Percentiles rank a stretch among this genome's conserved stretches.
phyloP scores from a whole-genome alignment of 2,888 invertebrate genomes.

The Horisme vitalbata region DNA sequence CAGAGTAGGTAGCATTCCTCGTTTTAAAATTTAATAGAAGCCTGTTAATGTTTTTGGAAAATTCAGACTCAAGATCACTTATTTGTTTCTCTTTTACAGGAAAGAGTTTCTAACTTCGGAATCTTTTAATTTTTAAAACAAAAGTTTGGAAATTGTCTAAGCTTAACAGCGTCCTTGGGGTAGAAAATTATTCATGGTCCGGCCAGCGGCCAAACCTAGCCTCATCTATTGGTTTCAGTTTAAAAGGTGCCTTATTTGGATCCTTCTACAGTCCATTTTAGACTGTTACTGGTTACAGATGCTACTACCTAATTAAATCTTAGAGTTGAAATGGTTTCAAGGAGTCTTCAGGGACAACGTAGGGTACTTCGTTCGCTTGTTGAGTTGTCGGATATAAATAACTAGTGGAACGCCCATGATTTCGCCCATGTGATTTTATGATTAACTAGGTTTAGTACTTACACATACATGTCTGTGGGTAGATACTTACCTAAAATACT shows the following conservation, averaged over 20 bases:
- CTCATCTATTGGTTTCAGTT: not conserved
- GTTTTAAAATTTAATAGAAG: too few relatives aligned
- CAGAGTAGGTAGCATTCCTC: too few relatives aligned
- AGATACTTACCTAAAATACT: too few relatives aligned
- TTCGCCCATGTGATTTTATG: too few relatives aligned
- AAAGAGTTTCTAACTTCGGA: constrained; percentile 50
- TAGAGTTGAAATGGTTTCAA: constrained; percentile 16
- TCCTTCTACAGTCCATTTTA: constrained; percentile 8
- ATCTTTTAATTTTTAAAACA: constrained; percentile 22
- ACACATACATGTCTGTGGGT: too few relatives aligned
- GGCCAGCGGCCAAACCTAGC: constrained; percentile 12
- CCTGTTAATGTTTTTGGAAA: too few relatives aligned
- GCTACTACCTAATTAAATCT: constrained; percentile 21
- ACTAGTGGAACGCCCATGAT: too few relatives aligned
- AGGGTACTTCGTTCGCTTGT: constrained; percentile 5
- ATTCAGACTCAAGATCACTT: too few relatives aligned
- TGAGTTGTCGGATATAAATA: too few relatives aligned
- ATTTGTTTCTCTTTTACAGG: too few relatives aligned
- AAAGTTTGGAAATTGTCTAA: constrained; percentile 19
- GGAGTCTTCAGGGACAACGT: constrained; percentile 14
- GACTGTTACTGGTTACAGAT: constrained; percentile 2
- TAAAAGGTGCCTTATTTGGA: constrained; percentile 5
- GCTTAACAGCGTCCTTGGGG: constrained; percentile 32
- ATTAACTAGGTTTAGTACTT: too few relatives aligned
- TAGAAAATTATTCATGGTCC: constrained; percentile 20